A percentile compares a stretch with the other conserved stretches of the same genome.
These are phyloP conservation scores for Ophion slaviceki DNA, from an alignment of 2,888 invertebrate species.

Conservation along the genomic window DNA sequence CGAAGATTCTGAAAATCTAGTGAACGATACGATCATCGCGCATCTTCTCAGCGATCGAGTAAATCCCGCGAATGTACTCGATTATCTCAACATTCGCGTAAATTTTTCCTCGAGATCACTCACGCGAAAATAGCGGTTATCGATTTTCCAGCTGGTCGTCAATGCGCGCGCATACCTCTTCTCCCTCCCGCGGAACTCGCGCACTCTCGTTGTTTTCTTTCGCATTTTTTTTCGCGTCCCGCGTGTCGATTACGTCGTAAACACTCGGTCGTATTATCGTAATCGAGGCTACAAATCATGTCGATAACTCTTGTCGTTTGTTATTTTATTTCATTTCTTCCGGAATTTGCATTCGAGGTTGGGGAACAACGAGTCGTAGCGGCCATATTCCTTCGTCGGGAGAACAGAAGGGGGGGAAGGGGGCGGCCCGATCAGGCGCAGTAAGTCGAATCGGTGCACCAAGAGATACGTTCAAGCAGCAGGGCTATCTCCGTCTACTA, in stretches of 20 bases:
- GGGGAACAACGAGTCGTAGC: conserved; percentile 13
- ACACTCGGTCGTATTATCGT: conserved; percentile 12
- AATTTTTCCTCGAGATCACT: background rate
- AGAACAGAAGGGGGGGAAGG: background rate
- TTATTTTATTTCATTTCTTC: conserved; percentile 9
- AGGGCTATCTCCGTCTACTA: conserved; percentile 74
- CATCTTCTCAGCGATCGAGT: too few species aligned
- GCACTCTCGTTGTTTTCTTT: conserved; percentile 5
- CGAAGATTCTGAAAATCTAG: too few species aligned
- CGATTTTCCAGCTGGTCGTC: conserved; percentile 37
- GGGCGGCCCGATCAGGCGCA: conserved; percentile 62
- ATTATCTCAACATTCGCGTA: too few species aligned
- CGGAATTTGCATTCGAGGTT: conserved; percentile 15
- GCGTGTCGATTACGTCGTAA: conserved; percentile 17
- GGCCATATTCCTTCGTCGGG: conserved; percentile 69
- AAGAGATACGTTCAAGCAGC: conserved; percentile 47
- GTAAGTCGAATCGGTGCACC: conserved; percentile 28
- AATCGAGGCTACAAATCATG: conserved; percentile 13
- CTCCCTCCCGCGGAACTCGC: background rate
- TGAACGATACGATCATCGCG: too few species aligned
- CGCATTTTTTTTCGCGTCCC: conserved; percentile 5
- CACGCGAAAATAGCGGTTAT: conserved; percentile 31
- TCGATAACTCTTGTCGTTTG: background rate
- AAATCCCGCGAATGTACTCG: too few species aligned
- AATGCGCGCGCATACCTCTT: conserved; percentile 37